These are phyloP conservation scores for Ophion slaviceki DNA, from an alignment of 2,888 invertebrate genomes.

Conservation along the genomic window DNA sequence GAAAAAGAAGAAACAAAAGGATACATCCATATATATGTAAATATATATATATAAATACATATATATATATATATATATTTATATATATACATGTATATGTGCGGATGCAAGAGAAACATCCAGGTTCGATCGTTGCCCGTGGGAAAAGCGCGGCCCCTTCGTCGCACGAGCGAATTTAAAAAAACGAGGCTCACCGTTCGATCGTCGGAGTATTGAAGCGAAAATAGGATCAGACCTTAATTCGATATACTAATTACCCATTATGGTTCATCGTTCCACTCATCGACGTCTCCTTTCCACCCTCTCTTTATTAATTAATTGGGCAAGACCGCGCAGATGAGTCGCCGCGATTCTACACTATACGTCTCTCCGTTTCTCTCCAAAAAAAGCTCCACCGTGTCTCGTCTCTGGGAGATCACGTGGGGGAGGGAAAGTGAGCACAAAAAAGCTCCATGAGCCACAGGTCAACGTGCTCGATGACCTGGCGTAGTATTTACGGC, in stretches of 20 bases:
- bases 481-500: background rate
- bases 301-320: conserved; percentile 63
- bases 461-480: conserved; percentile 33
- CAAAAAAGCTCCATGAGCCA: conserved; percentile 13
- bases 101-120: no score
- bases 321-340: conserved; percentile 25
- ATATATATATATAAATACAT: no score
- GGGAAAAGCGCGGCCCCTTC: conserved; percentile 23
- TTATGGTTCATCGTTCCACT: conserved; percentile 42
- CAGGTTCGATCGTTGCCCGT: background rate
- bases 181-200: background rate
- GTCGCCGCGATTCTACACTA: conserved; percentile 21
- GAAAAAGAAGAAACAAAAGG: no score
- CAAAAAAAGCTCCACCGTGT: conserved; percentile 32
- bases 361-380: conserved; percentile 60
- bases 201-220: conserved; percentile 42
- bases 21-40: no score
- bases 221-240: conserved; percentile 66
- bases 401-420: conserved; percentile 14
- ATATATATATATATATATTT: no score
- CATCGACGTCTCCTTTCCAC: conserved; percentile 15
- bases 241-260: conserved; percentile 70
- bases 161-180: conserved; percentile 56
- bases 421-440: background rate
- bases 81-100: no score